These are phyloP conservation scores for Orbicella faveolata DNA, from an alignment of 64 coral and sea anemone genomes.

Conservation along the genomic window DNA sequence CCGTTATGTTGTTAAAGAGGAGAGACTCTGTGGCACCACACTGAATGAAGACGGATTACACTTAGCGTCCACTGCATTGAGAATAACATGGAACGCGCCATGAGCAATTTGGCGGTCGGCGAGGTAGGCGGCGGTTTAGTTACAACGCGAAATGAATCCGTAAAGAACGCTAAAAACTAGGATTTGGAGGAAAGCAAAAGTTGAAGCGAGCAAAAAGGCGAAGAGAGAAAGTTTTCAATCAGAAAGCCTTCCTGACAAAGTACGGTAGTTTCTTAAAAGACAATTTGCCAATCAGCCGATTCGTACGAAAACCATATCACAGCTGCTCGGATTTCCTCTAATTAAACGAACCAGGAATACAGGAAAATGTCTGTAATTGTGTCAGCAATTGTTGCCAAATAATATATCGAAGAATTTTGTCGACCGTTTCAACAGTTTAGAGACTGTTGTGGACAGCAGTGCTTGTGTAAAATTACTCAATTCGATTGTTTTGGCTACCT, in stretches of 20 bases:
- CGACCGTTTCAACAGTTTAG: background rate
- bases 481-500: background rate
- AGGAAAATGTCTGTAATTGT: background rate
- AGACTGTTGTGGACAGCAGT: background rate
- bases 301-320: background rate
- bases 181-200: too few species aligned
- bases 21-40: conserved; percentile 21
- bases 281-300: too few species aligned
- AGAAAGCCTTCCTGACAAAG: background rate
- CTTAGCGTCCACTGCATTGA: background rate
- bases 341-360: background rate
- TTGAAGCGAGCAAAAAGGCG: too few species aligned
- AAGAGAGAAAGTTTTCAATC: background rate
- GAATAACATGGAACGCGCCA: background rate
- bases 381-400: background rate
- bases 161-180: background rate
- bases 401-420: background rate
- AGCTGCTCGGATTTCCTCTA: background rate
- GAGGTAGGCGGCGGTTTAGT: background rate
- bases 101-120: background rate
- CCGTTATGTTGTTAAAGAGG: conserved; percentile 15
- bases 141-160: background rate
- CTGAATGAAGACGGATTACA: conserved; percentile 3
- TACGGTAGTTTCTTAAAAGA: too few species aligned
- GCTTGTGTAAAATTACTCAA: background rate